Conservation (phyloP, 30 jellyfish, hydroid and myxozoan genomes). For the Cassiopea xamachana region DNA sequence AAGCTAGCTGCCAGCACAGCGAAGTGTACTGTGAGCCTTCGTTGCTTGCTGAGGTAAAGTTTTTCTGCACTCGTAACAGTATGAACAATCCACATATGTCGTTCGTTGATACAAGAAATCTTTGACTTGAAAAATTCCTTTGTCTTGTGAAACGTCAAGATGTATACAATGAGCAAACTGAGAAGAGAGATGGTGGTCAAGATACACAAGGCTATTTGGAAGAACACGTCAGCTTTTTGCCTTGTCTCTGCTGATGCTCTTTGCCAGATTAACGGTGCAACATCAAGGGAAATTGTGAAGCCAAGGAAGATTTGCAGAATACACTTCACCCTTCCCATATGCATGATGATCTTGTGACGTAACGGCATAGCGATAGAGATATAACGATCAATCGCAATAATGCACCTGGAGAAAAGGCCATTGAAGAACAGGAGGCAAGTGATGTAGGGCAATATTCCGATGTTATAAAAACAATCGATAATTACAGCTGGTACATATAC, state of each 20-base stretch:
- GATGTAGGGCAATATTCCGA: background rate
- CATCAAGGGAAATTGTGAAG: background rate
- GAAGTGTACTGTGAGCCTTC: slow-evolving; percentile 27
- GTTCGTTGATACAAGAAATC: background rate
- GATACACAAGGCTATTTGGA: background rate
- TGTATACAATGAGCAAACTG: slow-evolving; percentile 2
- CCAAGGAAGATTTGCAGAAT: background rate
- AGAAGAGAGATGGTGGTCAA: background rate
- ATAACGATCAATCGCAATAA: slow-evolving; percentile 45
- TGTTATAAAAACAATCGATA: slow-evolving; percentile 6
- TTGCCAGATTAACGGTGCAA: slow-evolving; percentile 26
- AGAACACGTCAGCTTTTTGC: background rate
- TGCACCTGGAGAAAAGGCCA: slow-evolving; percentile 24
- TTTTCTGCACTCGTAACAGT: background rate
- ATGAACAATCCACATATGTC: background rate
- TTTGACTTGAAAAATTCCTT: slow-evolving; percentile 6
- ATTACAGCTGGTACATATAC: slow-evolving; percentile 41
- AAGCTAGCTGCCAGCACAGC: slow-evolving; percentile 17
- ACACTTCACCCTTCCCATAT: background rate
- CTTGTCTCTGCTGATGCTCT: background rate
- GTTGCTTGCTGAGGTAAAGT: slow-evolving; percentile 1
- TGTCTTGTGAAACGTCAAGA: slow-evolving; percentile 30
- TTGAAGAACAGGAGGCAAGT: slow-evolving; percentile 39
- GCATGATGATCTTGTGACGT: slow-evolving; percentile 1
- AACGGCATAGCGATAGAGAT: slow-evolving; percentile 30